A percentile compares a stretch with the other conserved stretches of the same genome.
phyloP scores from a whole-genome alignment of 2,113 vertebrate species.

The Lates calcarifer region DNA sequence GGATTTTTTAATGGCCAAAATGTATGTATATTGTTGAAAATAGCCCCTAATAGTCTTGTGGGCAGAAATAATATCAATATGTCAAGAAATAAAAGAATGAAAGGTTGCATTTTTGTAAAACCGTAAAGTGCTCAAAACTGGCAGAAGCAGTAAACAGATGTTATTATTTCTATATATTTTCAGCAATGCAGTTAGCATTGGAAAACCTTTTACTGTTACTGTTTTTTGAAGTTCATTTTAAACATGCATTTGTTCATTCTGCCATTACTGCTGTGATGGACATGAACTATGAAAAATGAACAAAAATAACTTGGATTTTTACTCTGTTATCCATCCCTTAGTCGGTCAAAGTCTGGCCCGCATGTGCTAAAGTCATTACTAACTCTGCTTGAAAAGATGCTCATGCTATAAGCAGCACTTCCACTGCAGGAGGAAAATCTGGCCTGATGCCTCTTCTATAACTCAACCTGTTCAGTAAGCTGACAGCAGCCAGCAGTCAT shows the following conservation, averaged over 20 bases:
- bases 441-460: conserved; percentile 51
- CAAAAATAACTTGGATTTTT: background rate
- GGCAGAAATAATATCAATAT: no score
- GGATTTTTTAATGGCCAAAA: no score
- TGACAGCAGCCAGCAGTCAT: conserved; percentile 65
- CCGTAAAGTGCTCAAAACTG: no score
- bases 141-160: no score
- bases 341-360: background rate
- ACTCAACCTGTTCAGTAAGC: conserved; percentile 65
- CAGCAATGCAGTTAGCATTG: no score
- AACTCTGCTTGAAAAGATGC: conserved; percentile 17
- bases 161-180: no score
- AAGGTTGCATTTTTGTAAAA: no score
- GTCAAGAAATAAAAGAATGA: no score
- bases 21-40: no score
- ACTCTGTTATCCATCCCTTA: background rate
- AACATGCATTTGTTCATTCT: background rate
- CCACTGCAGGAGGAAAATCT: conserved; percentile 45
- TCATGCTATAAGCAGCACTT: background rate
- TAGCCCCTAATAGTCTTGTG: no score
- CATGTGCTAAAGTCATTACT: conserved; percentile 4
- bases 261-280: background rate
- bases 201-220: no score
- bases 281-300: background rate
- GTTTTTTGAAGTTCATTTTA: no score